Percentiles rank a stretch among this genome's conserved stretches.
Evolutionary conservation across 2,888 invertebrate species (phyloP).

Genomic region (Ernsta delagoae): DNA sequence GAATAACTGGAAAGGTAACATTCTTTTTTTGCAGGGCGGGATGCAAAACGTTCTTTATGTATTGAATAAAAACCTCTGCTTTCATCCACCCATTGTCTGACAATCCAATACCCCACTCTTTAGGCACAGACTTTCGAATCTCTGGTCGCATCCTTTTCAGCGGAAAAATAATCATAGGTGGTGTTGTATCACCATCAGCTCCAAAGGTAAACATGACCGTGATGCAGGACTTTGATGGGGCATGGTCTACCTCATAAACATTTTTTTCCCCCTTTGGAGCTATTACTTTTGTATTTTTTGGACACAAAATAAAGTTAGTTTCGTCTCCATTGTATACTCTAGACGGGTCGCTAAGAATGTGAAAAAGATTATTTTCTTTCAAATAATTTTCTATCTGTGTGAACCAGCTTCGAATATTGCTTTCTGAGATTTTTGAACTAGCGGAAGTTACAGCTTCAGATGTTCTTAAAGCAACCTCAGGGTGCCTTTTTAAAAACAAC

Average conservation of each 20-base stretch:
- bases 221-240: conserved; percentile 53
- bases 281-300: conserved; percentile 45
- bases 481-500: conserved; percentile 42
- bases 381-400: conserved; percentile 43
- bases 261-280: conserved; percentile 47
- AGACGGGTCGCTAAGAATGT: conserved; percentile 43
- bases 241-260: conserved; percentile 59
- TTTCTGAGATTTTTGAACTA: conserved; percentile 39
- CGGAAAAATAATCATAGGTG: conserved; percentile 51
- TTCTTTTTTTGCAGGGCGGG: background rate
- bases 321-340: conserved; percentile 45
- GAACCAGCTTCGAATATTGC: conserved; percentile 45
- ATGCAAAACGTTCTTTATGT: conserved; percentile 6
- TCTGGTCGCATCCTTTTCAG: conserved; percentile 8
- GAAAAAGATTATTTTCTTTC: conserved; percentile 43
- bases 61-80: conserved; percentile 1
- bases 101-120: conserved; percentile 6
- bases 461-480: conserved; percentile 40
- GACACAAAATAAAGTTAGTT: conserved; percentile 45
- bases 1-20: conserved; percentile 3
- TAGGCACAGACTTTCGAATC: conserved; percentile 10
- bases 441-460: conserved; percentile 31
- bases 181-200: conserved; percentile 52
- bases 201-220: conserved; percentile 63
- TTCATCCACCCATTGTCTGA: conserved; percentile 8